Conservation (phyloP, 2,797 vertebrate genomes). For the Pipistrellus pipistrellus region DNA sequence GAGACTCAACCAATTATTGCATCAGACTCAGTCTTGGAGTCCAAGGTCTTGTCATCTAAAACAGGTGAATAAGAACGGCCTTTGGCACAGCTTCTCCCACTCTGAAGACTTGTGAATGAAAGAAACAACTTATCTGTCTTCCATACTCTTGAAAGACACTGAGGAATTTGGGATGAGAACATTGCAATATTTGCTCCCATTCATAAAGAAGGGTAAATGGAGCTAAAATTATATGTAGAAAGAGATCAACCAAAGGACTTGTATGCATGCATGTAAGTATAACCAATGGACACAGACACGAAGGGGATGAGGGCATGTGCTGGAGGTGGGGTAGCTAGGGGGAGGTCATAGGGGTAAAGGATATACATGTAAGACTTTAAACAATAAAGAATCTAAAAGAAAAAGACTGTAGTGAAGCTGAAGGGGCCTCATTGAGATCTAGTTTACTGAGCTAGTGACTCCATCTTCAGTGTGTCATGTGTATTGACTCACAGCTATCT, state of each 20-base stretch:
- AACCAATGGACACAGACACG: no score
- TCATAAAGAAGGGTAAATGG: not conserved
- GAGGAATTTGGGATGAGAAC: not conserved
- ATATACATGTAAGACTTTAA: no score
- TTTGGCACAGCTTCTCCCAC: not conserved
- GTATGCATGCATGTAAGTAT: no score
- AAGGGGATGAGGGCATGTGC: no score
- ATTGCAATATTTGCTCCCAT: not conserved
- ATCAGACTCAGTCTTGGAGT: not conserved
- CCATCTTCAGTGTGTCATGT: not conserved
- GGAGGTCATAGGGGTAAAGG: no score
- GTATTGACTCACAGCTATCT: not conserved
- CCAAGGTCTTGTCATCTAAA: not conserved
- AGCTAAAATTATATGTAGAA: slow-evolving; percentile 1
- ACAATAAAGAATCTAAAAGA: no score
- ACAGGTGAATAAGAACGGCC: not conserved
- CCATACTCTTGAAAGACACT: not conserved
- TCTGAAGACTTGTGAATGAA: slow-evolving; percentile 43
- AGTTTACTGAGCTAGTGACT: not conserved
- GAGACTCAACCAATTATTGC: not conserved
- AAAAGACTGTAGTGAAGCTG: not conserved
- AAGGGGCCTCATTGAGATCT: not conserved
- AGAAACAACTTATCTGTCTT: not conserved
- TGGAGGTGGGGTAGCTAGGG: no score
- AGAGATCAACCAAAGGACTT: no score